Evolutionary conservation across 2,797 vertebrate species (phyloP).

Genomic region (Scolopax bukidnonensis): DNA sequence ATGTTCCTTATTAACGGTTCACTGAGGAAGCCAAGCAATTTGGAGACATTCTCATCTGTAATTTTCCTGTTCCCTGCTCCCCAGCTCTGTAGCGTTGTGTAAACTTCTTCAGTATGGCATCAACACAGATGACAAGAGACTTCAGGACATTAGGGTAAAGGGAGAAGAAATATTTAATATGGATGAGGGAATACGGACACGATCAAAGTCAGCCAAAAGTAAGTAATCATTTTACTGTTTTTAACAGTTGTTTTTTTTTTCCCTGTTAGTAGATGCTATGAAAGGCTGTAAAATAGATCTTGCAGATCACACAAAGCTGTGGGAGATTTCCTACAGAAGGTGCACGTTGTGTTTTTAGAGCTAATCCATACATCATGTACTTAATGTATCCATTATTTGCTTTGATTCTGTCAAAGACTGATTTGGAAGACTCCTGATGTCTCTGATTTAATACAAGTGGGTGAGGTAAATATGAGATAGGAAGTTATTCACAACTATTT

Average conservation of each 20-base stretch:
- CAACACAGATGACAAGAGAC: slow-evolving; percentile 94
- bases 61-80: background rate
- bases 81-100: slow-evolving; percentile 93
- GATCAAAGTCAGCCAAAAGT: slow-evolving; percentile 96
- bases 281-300: background rate
- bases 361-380: background rate
- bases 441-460: background rate
- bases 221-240: slow-evolving; percentile 32
- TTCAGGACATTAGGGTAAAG: slow-evolving; percentile 96
- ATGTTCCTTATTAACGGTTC: background rate
- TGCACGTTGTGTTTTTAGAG: background rate
- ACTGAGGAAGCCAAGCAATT: background rate
- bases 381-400: background rate
- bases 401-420: background rate
- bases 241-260: background rate
- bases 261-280: background rate
- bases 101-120: slow-evolving; percentile 97
- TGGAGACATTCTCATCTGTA: background rate
- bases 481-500: background rate
- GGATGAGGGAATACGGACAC: slow-evolving; percentile 94
- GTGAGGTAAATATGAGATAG: background rate
- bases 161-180: slow-evolving; percentile 93
- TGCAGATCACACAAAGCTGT: background rate
- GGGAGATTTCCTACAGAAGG: background rate
- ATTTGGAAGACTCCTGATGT: background rate